phyloP scores from a whole-genome alignment of 2,113 vertebrate genomes.

The Nyctereutes procyonoides region DNA sequence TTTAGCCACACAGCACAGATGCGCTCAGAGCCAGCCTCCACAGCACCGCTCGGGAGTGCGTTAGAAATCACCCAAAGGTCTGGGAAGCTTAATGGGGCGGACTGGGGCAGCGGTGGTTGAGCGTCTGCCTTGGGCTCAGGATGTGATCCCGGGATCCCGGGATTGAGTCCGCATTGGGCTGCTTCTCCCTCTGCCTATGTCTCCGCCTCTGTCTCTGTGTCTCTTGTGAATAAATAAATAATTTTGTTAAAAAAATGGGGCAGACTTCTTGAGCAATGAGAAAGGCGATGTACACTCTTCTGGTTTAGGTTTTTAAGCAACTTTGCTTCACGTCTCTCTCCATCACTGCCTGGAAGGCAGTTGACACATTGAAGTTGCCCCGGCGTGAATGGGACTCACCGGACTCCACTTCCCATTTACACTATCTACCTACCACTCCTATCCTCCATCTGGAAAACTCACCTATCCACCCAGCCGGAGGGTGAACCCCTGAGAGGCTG shows the following conservation, averaged over 20 bases:
- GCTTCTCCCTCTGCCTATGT: no score
- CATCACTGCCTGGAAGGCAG: fast-evolving
- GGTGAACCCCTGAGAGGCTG: fast-evolving
- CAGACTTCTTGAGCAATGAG: neutral
- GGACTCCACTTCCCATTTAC: neutral
- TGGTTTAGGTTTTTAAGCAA: neutral
- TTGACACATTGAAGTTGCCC: fast-evolving
- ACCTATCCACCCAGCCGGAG: no score
- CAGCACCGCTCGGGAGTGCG: neutral
- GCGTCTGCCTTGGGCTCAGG: no score
- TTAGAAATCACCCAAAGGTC: constrained; percentile 33
- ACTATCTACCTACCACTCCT: fast-evolving
- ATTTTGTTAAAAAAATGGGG: neutral
- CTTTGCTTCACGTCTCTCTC: neutral
- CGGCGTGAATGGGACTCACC: fast-evolving
- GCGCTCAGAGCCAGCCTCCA: neutral
- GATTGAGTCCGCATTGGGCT: no score
- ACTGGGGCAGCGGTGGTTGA: no score
- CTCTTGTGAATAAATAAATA: no score
- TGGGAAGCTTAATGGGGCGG: constrained; percentile 26
- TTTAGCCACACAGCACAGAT: neutral
- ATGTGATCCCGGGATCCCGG: no score
- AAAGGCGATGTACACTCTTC: neutral
- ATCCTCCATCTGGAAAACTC: neutral
- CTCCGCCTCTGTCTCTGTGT: no score